Base-by-base conservation (phyloP, 1,140 invertebrate genomes). In the Drosophila athabasca region DNA sequence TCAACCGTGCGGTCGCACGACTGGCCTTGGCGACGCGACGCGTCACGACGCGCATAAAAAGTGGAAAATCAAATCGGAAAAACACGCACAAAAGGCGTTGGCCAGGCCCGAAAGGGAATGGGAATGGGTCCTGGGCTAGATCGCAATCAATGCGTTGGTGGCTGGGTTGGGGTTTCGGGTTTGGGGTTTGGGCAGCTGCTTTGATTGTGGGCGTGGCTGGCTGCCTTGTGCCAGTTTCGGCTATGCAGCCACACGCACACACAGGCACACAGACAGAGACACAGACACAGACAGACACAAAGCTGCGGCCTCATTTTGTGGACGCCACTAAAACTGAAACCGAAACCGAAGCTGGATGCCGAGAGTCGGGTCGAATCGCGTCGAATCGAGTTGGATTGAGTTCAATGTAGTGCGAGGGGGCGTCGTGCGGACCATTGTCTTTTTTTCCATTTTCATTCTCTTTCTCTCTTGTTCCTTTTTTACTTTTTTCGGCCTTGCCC, bases 161-260 rank as follows among this genome's bases (percentile, higher is more conserved):
- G 50, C 44, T 26, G 35, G 11, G 64, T 19, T 24, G 17, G 7
- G 41, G 22, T 5, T 5, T 11, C 9, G 35, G 9, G 9, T 13
- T 35, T 35, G 3, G 31, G 31, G 9, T 11, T 9, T 35, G 35
- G 26, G 64, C 22, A 52, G 65, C 11, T 31, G 50, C 60, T 45
- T 49, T 67, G 53, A 41, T 53, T 43, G 73, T 77, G 80, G 75
- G 79, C 68, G 80, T 79, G 59, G 76, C 81, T 79, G 59, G 76
- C 81, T 80, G 82, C 77, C 82, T 77, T 84, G 81, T 84, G 81
- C 81, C 72, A 84, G 73, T 84, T 84, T 69, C 49, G 41, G 68
- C 73, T 77, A 54, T 76, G 67, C 76, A 78, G 59, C 61, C 73
- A 52, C 49, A 71, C 77, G 29, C 65, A 67, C 41, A 44, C 50